These are phyloP conservation scores for Dicentrarchus labrax DNA, from an alignment of 2,113 vertebrate species.

Conservation along the genomic window DNA sequence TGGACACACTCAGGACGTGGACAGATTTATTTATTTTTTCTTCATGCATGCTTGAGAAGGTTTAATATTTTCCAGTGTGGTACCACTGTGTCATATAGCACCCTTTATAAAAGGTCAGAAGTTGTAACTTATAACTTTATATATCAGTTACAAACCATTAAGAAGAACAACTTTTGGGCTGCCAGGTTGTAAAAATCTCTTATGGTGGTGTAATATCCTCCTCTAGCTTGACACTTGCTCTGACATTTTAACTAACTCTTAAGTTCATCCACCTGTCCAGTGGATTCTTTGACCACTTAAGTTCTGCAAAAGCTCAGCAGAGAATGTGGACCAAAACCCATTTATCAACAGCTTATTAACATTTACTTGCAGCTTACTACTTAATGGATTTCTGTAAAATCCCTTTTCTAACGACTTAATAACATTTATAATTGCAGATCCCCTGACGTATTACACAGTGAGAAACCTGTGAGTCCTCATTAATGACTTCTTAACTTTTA, in stretches of 20 bases:
- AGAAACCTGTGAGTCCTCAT: neutral
- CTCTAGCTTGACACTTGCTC: neutral
- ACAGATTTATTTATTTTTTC: neutral
- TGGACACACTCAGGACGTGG: slow-evolving; percentile 2
- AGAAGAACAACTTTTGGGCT: neutral
- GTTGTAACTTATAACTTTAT: slow-evolving; percentile 13
- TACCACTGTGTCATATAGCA: neutral
- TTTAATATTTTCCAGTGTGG: slow-evolving; percentile 6
- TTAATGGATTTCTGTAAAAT: slow-evolving; percentile 3
- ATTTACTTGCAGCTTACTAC: neutral
- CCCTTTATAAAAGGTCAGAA: slow-evolving; percentile 9
- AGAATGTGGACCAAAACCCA: neutral
- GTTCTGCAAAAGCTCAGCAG: neutral
- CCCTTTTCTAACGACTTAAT: neutral
- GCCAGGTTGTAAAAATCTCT: slow-evolving; percentile 8
- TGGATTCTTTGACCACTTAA: neutral
- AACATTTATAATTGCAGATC: neutral
- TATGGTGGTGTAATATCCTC: neutral
- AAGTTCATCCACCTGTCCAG: neutral
- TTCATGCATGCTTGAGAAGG: neutral
- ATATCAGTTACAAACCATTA: slow-evolving; percentile 10
- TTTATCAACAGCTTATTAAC: neutral
- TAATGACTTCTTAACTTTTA: neutral
- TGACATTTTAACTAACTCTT: neutral
- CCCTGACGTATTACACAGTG: neutral